Evolutionary conservation across 2,113 vertebrate species (phyloP).

Genomic region (Zosterops borbonicus): DNA sequence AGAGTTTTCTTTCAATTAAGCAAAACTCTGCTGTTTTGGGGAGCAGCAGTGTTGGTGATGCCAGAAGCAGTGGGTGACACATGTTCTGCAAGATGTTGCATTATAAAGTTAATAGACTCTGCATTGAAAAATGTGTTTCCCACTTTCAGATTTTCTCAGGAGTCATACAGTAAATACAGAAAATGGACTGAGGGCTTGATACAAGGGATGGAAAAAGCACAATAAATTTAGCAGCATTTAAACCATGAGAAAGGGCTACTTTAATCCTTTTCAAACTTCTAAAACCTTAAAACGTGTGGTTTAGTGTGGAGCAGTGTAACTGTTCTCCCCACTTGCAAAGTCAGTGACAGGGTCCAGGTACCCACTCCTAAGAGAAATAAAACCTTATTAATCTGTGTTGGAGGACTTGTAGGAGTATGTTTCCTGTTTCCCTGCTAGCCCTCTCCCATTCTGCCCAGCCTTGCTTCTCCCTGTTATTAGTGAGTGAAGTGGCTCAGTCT

Average conservation of each 20-base stretch:
- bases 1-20: slow-evolving; percentile 52
- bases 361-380: neutral
- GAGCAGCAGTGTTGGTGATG: neutral
- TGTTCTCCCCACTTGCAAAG: neutral
- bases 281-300: neutral
- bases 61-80: neutral
- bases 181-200: neutral
- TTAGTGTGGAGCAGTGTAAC: neutral
- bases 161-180: neutral
- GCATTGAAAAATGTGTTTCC: neutral
- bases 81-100: neutral
- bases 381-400: neutral
- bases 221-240: neutral
- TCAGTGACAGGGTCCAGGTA: neutral
- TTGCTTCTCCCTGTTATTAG: neutral
- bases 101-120: neutral
- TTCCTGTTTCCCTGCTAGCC: neutral
- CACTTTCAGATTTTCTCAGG: neutral
- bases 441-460: neutral
- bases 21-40: neutral
- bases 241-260: neutral
- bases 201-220: neutral
- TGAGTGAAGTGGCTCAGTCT: neutral
- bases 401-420: neutral
- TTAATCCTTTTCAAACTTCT: neutral